Evolutionary conservation across 2,113 vertebrate species (phyloP).

Genomic region (Petroica traversi): DNA sequence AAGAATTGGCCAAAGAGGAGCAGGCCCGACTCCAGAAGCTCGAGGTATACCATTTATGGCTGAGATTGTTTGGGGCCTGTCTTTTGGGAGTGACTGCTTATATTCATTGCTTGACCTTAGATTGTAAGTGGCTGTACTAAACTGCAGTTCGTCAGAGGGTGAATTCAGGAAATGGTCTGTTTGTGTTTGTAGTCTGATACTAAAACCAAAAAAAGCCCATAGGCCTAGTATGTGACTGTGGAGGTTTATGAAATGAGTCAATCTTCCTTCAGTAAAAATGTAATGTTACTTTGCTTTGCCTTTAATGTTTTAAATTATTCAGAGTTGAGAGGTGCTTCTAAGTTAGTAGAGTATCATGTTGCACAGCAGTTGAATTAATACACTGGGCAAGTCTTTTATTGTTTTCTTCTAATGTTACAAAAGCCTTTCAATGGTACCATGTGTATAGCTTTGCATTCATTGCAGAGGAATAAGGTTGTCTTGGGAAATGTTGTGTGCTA

Average conservation of each 20-base stretch:
- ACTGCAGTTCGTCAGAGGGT: not conserved
- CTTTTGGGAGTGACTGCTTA: not conserved
- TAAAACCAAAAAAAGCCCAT: not conserved
- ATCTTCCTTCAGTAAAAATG: not conserved
- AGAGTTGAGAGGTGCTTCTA: not conserved
- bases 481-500: not conserved
- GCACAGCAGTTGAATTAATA: not conserved
- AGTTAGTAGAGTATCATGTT: not conserved
- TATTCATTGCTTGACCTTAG: not conserved
- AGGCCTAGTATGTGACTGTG: not conserved
- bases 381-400: not conserved
- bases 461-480: not conserved
- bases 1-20: conserved; percentile 88
- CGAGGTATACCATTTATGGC: conserved; percentile 76
- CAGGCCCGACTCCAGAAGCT: conserved; percentile 82
- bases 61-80: not conserved
- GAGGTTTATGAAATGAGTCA: not conserved
- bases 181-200: not conserved
- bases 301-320: not conserved
- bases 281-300: not conserved
- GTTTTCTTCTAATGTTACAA: not conserved
- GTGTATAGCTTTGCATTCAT: not conserved
- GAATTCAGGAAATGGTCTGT: conserved; percentile 12
- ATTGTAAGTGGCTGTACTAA: not conserved
- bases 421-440: not conserved